Evolutionary conservation across 2,888 invertebrate species (phyloP), one percentile per base, ranked within the genome.

Genomic region (Yponomeuta cagnagella): DNA sequence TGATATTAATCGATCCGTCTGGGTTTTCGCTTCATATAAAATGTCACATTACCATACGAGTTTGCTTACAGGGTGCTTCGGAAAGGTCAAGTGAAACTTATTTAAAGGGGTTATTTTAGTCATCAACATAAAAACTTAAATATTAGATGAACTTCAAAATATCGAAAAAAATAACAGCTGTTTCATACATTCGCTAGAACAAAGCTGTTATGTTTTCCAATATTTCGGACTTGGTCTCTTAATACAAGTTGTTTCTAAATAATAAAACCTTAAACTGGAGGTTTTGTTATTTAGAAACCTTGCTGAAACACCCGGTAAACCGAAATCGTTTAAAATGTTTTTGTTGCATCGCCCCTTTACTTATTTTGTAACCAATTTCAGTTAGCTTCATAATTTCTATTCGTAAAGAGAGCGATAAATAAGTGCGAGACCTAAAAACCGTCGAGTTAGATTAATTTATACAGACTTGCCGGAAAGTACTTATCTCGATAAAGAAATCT

Each of bases 1-100:
- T 82, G 79, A 83, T 83, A 77, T 81, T 89, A 86, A 89, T 90
- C 83, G 87, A 89, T 89, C 82, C 80, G 83, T 85, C 86, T 87
- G 82, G 76, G 75, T 79, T 76, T 79, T 76, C 81, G 78, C 79
- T 68, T 30, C 65, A 33, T 12, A 33, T 30, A 65, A 65, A 65
- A 65, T 30, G 31, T 65, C 31, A 64, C 64, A 64, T 64, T 30
- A 64, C 6, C 52, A 58, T 58, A 58, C 9, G 64, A 15, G 63
- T 15, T 63, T 63, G 63, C 8, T 63, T n/a, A 15, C 15, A 63
- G 63, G 5, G 63, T 63, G 15, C 23, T n/a, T 63, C 23, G 1
- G 23, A 63, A 15, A 15, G 63, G 63, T 63, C 63, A 63, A 15
- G 63, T 23, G 23, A 63, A 63, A 10, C 4, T 63, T 10, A 43